Conservation (phyloP, 1,140 invertebrate species). For the Pomacea maculata region DNA sequence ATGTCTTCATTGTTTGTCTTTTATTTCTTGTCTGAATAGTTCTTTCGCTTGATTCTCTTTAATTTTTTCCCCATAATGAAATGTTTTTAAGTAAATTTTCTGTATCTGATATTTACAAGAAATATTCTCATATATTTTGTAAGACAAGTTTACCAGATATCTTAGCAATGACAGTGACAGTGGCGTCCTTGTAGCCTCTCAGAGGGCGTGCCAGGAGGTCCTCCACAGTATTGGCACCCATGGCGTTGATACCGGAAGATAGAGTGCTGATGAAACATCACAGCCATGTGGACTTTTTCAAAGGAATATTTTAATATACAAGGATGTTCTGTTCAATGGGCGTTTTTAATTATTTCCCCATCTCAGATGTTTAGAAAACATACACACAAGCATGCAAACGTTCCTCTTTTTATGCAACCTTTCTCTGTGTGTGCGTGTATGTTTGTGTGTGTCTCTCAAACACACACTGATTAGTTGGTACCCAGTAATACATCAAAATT, state of each 20-base stretch:
- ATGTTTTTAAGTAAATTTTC: no score
- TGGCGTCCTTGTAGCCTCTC: constrained; percentile 75
- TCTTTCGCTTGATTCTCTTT: constrained; percentile 15
- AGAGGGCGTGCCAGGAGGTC: constrained; percentile 80
- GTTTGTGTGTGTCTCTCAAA: no score
- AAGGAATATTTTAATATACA: no score
- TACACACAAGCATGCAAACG: neutral
- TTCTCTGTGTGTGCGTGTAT: no score
- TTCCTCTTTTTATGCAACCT: no score
- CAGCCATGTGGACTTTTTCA: neutral
- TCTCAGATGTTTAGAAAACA: neutral
- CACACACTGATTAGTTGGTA: no score
- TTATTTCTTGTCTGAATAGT: constrained; percentile 30
- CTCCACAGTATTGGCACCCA: constrained; percentile 88
- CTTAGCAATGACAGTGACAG: constrained; percentile 79
- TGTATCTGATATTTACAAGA: no score
- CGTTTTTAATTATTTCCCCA: constrained; percentile 11
- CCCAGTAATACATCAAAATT: no score
- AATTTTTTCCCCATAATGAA: no score
- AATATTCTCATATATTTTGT: no score
- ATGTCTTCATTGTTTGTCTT: constrained; percentile 35
- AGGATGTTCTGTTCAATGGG: no score
- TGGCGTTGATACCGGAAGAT: constrained; percentile 88
- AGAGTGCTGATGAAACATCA: constrained; percentile 76
- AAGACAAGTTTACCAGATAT: constrained; percentile 48